Conservation (phyloP, 2,113 vertebrate genomes). For the Donacobius atricapilla region DNA sequence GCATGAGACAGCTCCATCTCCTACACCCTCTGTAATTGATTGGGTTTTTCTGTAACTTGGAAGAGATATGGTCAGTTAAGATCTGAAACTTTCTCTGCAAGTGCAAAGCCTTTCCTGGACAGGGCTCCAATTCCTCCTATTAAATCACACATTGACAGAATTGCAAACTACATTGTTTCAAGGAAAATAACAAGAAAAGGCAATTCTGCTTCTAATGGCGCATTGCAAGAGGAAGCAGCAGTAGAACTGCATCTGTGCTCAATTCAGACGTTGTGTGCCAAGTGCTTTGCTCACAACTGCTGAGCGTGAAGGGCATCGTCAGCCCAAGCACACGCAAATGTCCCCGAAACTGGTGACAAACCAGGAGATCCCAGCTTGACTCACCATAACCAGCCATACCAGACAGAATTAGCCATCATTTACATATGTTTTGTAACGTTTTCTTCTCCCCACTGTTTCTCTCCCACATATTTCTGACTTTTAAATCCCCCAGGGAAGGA, state of each 20-base stretch:
- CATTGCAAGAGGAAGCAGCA: not conserved
- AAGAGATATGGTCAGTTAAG: not conserved
- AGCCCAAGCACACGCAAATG: rapidly evolving
- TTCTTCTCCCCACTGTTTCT: not conserved
- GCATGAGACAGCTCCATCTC: not conserved
- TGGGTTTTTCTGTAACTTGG: not conserved
- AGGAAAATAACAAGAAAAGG: not conserved
- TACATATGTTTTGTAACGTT: not conserved
- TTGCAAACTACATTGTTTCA: not conserved
- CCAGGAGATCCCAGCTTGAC: not conserved
- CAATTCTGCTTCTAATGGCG: not conserved
- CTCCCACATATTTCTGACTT: not conserved
- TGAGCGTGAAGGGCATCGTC: not conserved
- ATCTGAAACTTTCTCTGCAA: not conserved
- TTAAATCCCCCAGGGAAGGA: not conserved
- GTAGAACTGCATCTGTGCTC: conserved; percentile 1
- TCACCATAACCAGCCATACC: not conserved
- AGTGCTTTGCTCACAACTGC: not conserved
- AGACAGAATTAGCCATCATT: not conserved
- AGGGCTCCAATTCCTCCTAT: not conserved
- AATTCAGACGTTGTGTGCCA: not conserved
- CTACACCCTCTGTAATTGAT: not conserved
- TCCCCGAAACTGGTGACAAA: not conserved
- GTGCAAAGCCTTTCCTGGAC: conserved; percentile 25
- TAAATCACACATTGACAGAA: conserved; percentile 31